phyloP scores from a whole-genome alignment of 2,888 invertebrate genomes.

The Cryptophagus acutangulus region DNA sequence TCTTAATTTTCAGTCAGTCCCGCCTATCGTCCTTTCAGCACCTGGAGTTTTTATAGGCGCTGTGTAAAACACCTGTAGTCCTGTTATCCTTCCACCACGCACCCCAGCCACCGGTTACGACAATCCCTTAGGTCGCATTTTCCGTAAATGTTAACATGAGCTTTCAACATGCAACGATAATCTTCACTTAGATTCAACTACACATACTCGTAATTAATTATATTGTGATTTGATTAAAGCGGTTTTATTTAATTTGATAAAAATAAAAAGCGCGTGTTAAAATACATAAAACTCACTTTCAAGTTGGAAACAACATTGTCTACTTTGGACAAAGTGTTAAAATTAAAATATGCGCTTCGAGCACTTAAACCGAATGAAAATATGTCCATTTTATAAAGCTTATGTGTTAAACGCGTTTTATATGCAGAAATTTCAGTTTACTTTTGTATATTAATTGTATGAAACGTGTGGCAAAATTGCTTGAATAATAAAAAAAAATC shows the following conservation, averaged over 20 bases:
- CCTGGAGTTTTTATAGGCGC: slow-evolving; percentile 26
- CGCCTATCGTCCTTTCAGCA: slow-evolving; percentile 28
- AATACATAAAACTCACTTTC: too few species aligned
- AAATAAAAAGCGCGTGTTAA: too few species aligned
- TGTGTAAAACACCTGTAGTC: slow-evolving; percentile 27
- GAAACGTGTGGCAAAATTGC: slow-evolving; percentile 32
- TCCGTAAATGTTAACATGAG: slow-evolving; percentile 22
- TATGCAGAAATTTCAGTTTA: slow-evolving; percentile 35
- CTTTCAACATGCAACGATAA: slow-evolving; percentile 19
- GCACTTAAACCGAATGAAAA: slow-evolving; percentile 34
- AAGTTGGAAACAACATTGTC: slow-evolving; percentile 23
- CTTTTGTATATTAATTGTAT: slow-evolving; percentile 34
- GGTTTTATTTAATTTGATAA: too few species aligned
- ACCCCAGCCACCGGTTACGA: slow-evolving; percentile 19
- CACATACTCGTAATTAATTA: too few species aligned
- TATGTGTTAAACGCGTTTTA: slow-evolving; percentile 35
- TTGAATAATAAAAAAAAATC: too few species aligned
- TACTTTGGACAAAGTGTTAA: slow-evolving; percentile 23
- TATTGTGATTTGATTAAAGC: too few species aligned
- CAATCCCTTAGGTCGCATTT: slow-evolving; percentile 23
- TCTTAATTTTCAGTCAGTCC: slow-evolving; percentile 22
- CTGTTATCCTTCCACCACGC: slow-evolving; percentile 13
- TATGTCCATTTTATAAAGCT: slow-evolving; percentile 35
- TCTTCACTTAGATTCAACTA: too few species aligned
- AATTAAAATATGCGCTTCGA: slow-evolving; percentile 26